phyloP scores from a whole-genome alignment of 2,888 invertebrate genomes.

The Tetramorium bicarinatum region DNA sequence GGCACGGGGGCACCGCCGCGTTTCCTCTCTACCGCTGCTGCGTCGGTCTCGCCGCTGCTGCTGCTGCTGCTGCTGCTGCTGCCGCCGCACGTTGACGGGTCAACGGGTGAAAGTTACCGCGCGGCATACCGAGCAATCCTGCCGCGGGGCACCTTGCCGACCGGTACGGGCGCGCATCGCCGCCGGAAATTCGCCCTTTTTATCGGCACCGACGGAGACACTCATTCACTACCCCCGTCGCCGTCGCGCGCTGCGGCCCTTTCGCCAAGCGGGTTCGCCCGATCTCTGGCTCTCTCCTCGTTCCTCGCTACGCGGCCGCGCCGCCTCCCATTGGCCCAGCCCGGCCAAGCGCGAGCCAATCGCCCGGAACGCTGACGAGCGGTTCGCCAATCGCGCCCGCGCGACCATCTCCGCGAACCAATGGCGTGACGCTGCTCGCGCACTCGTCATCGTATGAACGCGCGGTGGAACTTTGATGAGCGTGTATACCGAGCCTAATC shows the following conservation, averaged over 20 bases:
- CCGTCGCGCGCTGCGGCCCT: background rate
- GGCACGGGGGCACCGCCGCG: background rate
- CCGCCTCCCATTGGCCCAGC: background rate
- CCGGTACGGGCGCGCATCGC: constrained; percentile 7
- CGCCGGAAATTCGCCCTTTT: constrained; percentile 8
- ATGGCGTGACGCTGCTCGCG: background rate
- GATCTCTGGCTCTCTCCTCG: constrained; percentile 23
- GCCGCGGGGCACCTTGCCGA: constrained; percentile 6
- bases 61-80: too few species aligned
- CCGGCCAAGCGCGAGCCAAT: background rate
- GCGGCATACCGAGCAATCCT: constrained; percentile 20
- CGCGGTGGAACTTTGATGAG: background rate
- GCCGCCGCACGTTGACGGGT: constrained; percentile 14
- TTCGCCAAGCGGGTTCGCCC: background rate
- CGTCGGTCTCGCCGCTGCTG: background rate
- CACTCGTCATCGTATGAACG: background rate
- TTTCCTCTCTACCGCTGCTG: constrained; percentile 14
- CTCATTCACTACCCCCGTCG: constrained; percentile 13
- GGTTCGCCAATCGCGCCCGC: background rate
- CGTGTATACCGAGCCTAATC: background rate
- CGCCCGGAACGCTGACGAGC: background rate
- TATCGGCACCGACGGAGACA: constrained; percentile 1
- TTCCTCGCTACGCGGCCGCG: background rate
- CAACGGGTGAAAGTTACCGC: constrained; percentile 56
- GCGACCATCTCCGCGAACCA: background rate